Percentiles rank a stretch among this genome's conserved stretches.
phyloP scores from a whole-genome alignment of 2,797 vertebrate genomes.

The Octomys mimax region DNA sequence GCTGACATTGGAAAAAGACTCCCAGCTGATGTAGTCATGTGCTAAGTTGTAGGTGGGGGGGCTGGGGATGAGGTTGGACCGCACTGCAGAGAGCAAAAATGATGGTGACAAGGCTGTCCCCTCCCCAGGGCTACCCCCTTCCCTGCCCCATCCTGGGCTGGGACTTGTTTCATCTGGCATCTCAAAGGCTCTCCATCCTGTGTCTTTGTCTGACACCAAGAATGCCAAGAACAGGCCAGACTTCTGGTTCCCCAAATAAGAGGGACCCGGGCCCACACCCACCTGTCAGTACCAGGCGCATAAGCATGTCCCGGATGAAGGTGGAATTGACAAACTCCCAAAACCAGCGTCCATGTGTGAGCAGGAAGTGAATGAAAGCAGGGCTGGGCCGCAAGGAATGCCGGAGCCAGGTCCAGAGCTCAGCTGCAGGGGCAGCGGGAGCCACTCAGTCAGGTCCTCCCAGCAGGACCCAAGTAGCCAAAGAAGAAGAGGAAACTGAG shows the following conservation, averaged over 20 bases:
- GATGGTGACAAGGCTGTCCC: not conserved
- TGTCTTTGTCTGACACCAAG: slow-evolving; percentile 27
- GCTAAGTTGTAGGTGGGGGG: slow-evolving; percentile 96
- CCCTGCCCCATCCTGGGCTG: not conserved
- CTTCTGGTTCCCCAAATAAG: not conserved
- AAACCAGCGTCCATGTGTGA: slow-evolving; percentile 95
- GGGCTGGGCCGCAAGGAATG: slow-evolving; percentile 92
- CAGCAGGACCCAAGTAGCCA: not conserved
- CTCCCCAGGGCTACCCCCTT: not conserved
- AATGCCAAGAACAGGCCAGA: not conserved
- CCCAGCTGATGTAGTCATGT: slow-evolving; percentile 96
- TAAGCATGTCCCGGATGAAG: slow-evolving; percentile 92
- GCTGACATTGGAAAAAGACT: slow-evolving; percentile 94
- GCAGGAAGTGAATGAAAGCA: slow-evolving; percentile 90
- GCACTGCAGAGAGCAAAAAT: slow-evolving; percentile 87
- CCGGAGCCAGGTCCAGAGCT: slow-evolving; percentile 92
- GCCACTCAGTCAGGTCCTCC: not conserved
- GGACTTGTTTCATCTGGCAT: slow-evolving; percentile 12
- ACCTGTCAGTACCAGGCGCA: slow-evolving; percentile 95
- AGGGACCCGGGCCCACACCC: slow-evolving; percentile 45
- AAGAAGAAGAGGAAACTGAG: not conserved
- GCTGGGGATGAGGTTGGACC: slow-evolving; percentile 95
- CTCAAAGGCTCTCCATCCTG: not conserved
- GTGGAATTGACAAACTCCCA: slow-evolving; percentile 95
- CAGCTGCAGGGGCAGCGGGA: slow-evolving; percentile 87